Percentiles rank a stretch among this genome's conserved stretches.
These are phyloP conservation scores for Trematocara caparti DNA, from an alignment of 2,797 vertebrate genomes.

Conservation along the genomic window DNA sequence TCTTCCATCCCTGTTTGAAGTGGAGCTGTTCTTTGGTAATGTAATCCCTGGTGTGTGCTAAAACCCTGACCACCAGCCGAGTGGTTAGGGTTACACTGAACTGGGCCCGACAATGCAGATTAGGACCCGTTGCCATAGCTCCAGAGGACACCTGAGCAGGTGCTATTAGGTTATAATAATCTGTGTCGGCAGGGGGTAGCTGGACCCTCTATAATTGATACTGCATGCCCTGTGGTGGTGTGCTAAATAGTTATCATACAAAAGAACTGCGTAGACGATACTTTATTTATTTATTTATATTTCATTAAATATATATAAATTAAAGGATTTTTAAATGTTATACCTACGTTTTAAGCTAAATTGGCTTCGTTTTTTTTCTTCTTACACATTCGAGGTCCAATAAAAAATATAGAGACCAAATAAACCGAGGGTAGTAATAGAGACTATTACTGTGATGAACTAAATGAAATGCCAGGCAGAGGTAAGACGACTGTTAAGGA, in stretches of 20 bases:
- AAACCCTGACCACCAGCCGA: constrained; percentile 61
- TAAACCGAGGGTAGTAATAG: background rate
- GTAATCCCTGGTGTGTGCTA: constrained; percentile 50
- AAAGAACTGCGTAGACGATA: background rate
- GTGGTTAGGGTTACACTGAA: constrained; percentile 74
- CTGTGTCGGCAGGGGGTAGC: background rate
- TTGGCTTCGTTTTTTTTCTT: background rate
- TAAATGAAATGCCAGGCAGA: background rate
- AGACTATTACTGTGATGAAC: background rate
- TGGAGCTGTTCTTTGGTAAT: constrained; percentile 45
- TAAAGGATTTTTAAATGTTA: background rate
- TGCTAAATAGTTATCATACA: background rate
- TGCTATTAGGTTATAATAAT: constrained; percentile 43
- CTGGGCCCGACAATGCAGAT: constrained; percentile 69
- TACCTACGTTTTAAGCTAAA: background rate
- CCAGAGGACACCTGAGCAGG: constrained; percentile 71
- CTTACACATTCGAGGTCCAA: background rate
- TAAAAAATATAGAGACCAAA: background rate
- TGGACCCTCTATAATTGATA: constrained; percentile 18
- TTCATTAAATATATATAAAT: background rate
- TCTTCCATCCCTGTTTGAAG: background rate
- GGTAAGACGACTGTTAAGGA: background rate
- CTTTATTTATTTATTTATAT: background rate
- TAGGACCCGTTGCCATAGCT: constrained; percentile 69
- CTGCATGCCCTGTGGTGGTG: background rate